phyloP scores from a whole-genome alignment of 1,140 invertebrate genomes.

The Homalodisca vitripennis region DNA sequence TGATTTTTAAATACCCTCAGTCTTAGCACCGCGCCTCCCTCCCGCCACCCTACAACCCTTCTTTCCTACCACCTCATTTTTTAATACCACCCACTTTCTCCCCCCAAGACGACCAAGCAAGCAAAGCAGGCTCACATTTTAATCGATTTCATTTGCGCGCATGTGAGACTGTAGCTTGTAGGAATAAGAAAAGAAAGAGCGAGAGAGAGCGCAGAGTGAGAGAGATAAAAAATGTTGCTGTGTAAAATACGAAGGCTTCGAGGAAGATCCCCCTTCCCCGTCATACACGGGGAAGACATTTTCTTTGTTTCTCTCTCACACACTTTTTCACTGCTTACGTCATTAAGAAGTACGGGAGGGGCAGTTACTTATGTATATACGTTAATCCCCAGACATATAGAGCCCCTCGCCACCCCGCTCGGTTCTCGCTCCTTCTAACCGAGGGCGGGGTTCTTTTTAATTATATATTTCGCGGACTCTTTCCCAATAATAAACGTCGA shows the following conservation, averaged over 20 bases:
- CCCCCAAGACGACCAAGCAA: constrained; percentile 18
- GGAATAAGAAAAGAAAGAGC: constrained; percentile 37
- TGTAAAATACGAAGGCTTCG: constrained; percentile 36
- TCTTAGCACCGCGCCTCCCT: constrained; percentile 19
- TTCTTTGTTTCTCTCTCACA: constrained; percentile 36
- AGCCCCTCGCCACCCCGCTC: neutral
- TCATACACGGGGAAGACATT: constrained; percentile 33
- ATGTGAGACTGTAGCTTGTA: constrained; percentile 39
- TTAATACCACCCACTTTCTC: constrained; percentile 35
- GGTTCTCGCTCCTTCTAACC: constrained; percentile 10
- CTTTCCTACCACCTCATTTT: constrained; percentile 35
- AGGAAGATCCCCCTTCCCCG: constrained; percentile 32
- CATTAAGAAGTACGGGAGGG: constrained; percentile 33
- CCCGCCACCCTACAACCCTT: constrained; percentile 24
- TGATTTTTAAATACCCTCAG: constrained; percentile 36
- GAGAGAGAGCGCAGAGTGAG: constrained; percentile 33
- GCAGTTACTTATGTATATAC: constrained; percentile 38
- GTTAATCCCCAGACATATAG: constrained; percentile 36
- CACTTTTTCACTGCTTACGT: constrained; percentile 37
- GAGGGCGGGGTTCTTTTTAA: constrained; percentile 34
- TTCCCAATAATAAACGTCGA: constrained; percentile 27
- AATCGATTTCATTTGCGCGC: constrained; percentile 40
- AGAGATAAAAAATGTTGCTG: constrained; percentile 37
- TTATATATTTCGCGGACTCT: constrained; percentile 26
- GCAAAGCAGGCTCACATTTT: constrained; percentile 38